Base-by-base conservation (phyloP, 2,113 vertebrate genomes). In the Pituophis catenifer region DNA sequence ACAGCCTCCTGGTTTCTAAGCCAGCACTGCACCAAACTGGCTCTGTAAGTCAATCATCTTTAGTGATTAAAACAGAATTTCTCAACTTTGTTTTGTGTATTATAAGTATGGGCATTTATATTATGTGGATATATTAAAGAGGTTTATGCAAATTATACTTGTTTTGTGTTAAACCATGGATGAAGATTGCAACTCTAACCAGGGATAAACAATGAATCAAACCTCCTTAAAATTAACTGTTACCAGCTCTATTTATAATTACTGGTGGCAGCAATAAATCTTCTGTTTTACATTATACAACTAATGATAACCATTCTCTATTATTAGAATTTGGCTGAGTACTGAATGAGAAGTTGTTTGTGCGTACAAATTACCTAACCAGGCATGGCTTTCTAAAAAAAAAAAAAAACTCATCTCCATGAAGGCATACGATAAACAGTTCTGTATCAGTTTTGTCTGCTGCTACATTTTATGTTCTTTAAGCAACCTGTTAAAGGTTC, bases 251-350 rank as follows among this genome's bases (percentile, higher is more conserved):
- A 54, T 38, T 89, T 89, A 50, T 85, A 86, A 89, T 17, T 50
- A 62, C 53, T 93, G 70, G 88, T 33, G 33, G 86, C 70, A 59
- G 11, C 33, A 89, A 65, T 58, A 85, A 58, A 93, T 53, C 54
- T 38, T 85, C 65, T 85, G 54, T 89, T 12, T 21, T 50, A 81
- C 65, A 58, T 81, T 57, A 58, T 58, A 44, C 29, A 50, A 26
- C 24, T 23, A 44, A 54, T 70, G 62, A 89, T 85, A 55, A 52
- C 2, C 15, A 55, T 75, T 50, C 92, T 53, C 65, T 89, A 54
- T 89, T 81, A 93, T 58, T 58, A 93, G 57, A 93, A 58, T 29
- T 89, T 89, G 88, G 54, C 92, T 86, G 15, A 85, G 38, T 38
- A 57, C n/a, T 81, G 50, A 38, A n/a, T 50, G 62, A 85, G 8